Conservation (phyloP, 53 echinoderm and acorn worm genomes). For the Actinopyga echinites region DNA sequence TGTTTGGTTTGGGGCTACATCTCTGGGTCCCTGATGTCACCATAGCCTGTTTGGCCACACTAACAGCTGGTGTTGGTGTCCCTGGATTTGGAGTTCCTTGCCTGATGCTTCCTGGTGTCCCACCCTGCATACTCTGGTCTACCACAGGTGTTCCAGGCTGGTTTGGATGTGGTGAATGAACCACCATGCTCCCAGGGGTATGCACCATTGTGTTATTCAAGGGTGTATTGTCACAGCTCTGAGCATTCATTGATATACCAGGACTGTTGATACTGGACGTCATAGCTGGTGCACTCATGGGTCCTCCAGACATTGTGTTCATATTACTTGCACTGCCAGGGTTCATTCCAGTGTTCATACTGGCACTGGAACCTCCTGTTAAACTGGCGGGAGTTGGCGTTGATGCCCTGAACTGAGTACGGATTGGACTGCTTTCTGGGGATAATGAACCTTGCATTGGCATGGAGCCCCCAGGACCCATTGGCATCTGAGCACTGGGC, state of each 20-base stretch:
- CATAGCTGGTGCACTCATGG: slow-evolving; percentile 35
- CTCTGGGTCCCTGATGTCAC: slow-evolving; percentile 25
- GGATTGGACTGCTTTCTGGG: slow-evolving; percentile 59
- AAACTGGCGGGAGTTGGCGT: slow-evolving; percentile 55
- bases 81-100: slow-evolving; percentile 39
- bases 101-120: neutral
- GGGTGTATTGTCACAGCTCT: slow-evolving; percentile 44
- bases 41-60: slow-evolving; percentile 29
- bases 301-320: slow-evolving; percentile 11
- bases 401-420: slow-evolving; percentile 50
- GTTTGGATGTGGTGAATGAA: slow-evolving; percentile 74
- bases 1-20: neutral
- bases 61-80: slow-evolving; percentile 31
- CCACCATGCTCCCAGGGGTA: slow-evolving; percentile 61
- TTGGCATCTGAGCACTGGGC: slow-evolving; percentile 60
- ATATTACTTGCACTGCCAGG: slow-evolving; percentile 30
- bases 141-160: slow-evolving; percentile 90
- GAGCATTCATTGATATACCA: slow-evolving; percentile 12
- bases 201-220: slow-evolving; percentile 50
- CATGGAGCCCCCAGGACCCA: slow-evolving; percentile 63
- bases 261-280: slow-evolving; percentile 41
- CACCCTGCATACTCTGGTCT: slow-evolving; percentile 27
- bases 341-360: slow-evolving; percentile 60
- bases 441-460: slow-evolving; percentile 50
- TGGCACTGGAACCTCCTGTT: slow-evolving; percentile 34